phyloP scores from a whole-genome alignment of 2,888 invertebrate species.

The Alentia gelatinosa region DNA sequence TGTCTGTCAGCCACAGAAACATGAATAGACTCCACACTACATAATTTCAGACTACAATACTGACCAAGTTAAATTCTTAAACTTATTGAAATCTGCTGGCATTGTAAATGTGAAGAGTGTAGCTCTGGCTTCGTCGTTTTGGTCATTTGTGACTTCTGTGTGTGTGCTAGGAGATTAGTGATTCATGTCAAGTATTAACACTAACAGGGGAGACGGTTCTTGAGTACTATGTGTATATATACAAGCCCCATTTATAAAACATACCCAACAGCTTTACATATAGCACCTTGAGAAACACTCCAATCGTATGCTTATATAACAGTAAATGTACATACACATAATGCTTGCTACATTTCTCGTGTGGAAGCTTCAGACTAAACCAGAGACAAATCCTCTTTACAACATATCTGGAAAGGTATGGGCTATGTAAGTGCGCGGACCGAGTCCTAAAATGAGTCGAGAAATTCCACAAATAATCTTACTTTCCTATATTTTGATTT shows the following conservation, averaged over 20 bases:
- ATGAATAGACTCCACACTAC: too few species aligned
- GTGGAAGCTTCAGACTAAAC: background rate
- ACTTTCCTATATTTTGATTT: too few species aligned
- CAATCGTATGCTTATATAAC: background rate
- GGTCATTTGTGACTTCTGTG: background rate
- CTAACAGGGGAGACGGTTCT: background rate
- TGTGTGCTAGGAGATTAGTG: background rate
- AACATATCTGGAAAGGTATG: background rate
- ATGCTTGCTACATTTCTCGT: background rate
- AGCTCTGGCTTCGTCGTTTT: background rate
- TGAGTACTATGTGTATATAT: background rate
- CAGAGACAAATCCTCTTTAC: slow-evolving; percentile 1
- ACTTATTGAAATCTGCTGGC: background rate
- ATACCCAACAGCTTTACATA: background rate
- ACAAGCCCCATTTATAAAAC: background rate
- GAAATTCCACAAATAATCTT: too few species aligned
- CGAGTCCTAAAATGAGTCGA: too few species aligned
- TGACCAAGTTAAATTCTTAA: background rate
- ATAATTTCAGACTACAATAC: background rate
- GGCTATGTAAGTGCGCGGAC: too few species aligned
- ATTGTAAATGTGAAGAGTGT: background rate
- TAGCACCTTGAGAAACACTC: background rate
- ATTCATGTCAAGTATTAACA: background rate
- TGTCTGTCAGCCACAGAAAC: too few species aligned
- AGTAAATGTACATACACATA: background rate